A percentile compares a stretch with the other conserved stretches of the same genome.
These are phyloP conservation scores for Geotrupes spiniger DNA, from an alignment of 2,888 invertebrate genomes.

Conservation along the genomic window DNA sequence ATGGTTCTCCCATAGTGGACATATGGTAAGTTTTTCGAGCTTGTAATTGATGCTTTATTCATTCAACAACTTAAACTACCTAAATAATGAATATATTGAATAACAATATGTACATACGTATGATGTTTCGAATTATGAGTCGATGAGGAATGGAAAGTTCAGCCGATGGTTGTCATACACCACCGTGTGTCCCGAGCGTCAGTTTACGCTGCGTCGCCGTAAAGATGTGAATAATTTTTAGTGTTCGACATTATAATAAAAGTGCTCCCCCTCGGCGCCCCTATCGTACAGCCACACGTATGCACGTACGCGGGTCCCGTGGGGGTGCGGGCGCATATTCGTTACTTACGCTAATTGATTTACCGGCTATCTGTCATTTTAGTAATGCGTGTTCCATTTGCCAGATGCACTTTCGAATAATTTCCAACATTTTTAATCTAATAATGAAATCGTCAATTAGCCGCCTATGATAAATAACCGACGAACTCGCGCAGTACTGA, in stretches of 20 bases:
- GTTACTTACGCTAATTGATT: slow-evolving; percentile 44
- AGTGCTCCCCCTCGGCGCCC: neutral
- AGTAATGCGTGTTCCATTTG: slow-evolving; percentile 42
- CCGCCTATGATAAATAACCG: slow-evolving; percentile 36
- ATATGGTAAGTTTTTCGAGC: too few relatives aligned
- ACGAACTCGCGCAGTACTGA: slow-evolving; percentile 31
- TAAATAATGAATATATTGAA: too few relatives aligned
- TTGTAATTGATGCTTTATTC: too few relatives aligned
- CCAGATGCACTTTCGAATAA: slow-evolving; percentile 39
- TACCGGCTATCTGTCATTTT: slow-evolving; percentile 41
- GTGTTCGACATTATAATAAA: slow-evolving; percentile 3
- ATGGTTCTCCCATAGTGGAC: too few relatives aligned
- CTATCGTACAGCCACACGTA: neutral
- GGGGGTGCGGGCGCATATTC: slow-evolving; percentile 24
- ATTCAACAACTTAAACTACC: too few relatives aligned
- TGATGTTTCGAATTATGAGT: neutral
- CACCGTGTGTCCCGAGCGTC: too few relatives aligned
- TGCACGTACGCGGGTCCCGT: slow-evolving; percentile 1
- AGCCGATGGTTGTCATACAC: too few relatives aligned
- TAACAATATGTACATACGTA: too few relatives aligned
- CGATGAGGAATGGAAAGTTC: neutral
- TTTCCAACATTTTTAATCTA: slow-evolving; percentile 42
- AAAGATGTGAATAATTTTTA: slow-evolving; percentile 5
- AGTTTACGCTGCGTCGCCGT: neutral
- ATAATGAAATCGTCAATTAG: slow-evolving; percentile 44